A percentile compares a stretch with the other conserved stretches of the same genome.
Evolutionary conservation across 1,140 invertebrate species (phyloP).

Genomic region (Heliothis subflexa): DNA sequence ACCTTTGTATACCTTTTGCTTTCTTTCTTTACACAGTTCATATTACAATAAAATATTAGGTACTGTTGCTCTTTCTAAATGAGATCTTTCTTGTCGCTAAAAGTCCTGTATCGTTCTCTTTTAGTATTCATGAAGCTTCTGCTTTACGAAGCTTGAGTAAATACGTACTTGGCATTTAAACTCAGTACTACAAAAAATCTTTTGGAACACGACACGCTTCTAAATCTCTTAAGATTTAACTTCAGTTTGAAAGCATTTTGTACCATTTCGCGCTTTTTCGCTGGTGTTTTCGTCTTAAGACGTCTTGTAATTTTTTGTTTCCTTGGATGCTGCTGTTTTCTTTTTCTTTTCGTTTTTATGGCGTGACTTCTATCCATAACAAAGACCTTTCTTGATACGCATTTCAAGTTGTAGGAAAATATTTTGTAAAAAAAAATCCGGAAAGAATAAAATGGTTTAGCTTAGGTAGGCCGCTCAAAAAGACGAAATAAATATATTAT

Average conservation of each 20-base stretch:
- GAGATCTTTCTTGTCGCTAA: background rate
- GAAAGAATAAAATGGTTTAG: too few relatives aligned
- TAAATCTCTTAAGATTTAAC: constrained; percentile 6
- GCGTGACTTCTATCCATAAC: background rate
- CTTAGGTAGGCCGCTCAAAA: too few relatives aligned
- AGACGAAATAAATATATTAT: too few relatives aligned
- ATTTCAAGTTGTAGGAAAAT: too few relatives aligned
- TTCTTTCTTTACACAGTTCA: background rate
- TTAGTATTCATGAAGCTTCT: constrained; percentile 20
- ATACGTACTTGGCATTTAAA: constrained; percentile 2
- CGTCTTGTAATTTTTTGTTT: background rate
- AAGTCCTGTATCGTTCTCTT: background rate
- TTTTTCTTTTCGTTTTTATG: background rate
- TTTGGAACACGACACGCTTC: background rate
- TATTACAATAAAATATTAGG: too few relatives aligned
- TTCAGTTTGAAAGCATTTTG: constrained; percentile 1
- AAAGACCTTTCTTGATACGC: too few relatives aligned
- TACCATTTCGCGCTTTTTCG: background rate
- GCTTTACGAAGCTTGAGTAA: constrained; percentile 2
- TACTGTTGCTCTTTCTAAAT: too few relatives aligned
- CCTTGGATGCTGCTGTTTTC: background rate
- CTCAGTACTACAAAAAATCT: background rate
- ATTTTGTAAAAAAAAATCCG: too few relatives aligned
- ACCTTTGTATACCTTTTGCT: too few relatives aligned
- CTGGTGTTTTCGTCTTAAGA: background rate